Conservation (phyloP, 2,888 invertebrate genomes). For the Neelides folsomi region DNA sequence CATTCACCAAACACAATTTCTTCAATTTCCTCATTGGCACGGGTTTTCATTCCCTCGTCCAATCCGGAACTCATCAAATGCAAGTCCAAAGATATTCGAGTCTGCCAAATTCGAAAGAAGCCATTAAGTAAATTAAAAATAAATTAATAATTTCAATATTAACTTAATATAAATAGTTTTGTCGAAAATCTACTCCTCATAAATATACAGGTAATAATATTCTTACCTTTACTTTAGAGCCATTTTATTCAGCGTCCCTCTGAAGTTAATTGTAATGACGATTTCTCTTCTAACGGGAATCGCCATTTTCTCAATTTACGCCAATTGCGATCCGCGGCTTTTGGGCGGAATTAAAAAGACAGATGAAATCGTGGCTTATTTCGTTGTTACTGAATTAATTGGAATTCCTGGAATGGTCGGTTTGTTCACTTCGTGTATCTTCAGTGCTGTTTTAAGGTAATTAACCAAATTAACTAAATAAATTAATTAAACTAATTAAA, state of each 20-base stretch:
- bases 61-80: slow-evolving; percentile 13
- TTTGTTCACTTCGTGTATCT: slow-evolving; percentile 32
- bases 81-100: slow-evolving; percentile 24
- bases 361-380: slow-evolving; percentile 25
- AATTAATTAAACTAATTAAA: slow-evolving; percentile 3
- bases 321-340: slow-evolving; percentile 21
- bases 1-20: slow-evolving; percentile 19
- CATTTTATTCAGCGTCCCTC: neutral
- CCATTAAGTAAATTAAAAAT: slow-evolving; percentile 18
- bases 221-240: neutral
- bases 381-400: slow-evolving; percentile 23
- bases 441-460: slow-evolving; percentile 13
- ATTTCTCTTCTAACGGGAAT: slow-evolving; percentile 22
- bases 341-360: slow-evolving; percentile 15
- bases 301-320: slow-evolving; percentile 20
- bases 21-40: slow-evolving; percentile 21
- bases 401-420: slow-evolving; percentile 30
- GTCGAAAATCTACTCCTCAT: no score
- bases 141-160: neutral
- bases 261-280: slow-evolving; percentile 1
- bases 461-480: neutral
- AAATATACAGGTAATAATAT: no score
- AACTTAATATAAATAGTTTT: no score
- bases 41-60: slow-evolving; percentile 12
- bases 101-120: slow-evolving; percentile 9